These are phyloP conservation scores for Holcopasites calliopsidis DNA, from an alignment of 1,140 invertebrate species.

Conservation along the genomic window DNA sequence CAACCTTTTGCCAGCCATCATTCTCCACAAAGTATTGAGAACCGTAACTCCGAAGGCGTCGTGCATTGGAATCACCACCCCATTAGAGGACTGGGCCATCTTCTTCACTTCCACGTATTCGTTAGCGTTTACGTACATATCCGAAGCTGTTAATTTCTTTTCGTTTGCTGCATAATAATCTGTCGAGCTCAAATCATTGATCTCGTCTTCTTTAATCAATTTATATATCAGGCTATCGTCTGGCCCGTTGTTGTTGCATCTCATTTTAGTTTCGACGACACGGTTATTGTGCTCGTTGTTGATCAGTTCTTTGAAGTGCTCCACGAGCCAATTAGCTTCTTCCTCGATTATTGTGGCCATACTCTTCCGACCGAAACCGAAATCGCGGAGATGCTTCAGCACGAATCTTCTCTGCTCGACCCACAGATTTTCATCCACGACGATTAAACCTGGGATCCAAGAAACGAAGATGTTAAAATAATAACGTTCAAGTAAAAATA, in stretches of 20 bases:
- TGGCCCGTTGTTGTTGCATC: conserved; percentile 21
- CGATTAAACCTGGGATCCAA: conserved; percentile 80
- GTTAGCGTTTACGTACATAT: conserved; percentile 72
- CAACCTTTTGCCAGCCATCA: conserved; percentile 89
- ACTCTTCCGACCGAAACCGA: conserved; percentile 88
- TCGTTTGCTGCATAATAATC: background rate
- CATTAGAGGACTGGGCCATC: conserved; percentile 61
- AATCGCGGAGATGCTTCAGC: conserved; percentile 87
- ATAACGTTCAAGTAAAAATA: too few relatives aligned
- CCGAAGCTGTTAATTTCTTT: conserved; percentile 61
- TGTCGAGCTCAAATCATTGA: conserved; percentile 30
- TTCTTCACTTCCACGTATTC: conserved; percentile 67
- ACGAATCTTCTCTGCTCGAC: conserved; percentile 91
- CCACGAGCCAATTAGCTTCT: conserved; percentile 83
- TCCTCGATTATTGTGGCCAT: conserved; percentile 87
- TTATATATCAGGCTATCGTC: conserved; percentile 69
- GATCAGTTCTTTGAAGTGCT: conserved; percentile 79
- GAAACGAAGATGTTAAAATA: background rate
- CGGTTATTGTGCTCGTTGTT: conserved; percentile 33
- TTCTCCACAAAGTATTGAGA: conserved; percentile 92
- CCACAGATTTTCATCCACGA: conserved; percentile 90
- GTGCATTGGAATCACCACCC: conserved; percentile 83
- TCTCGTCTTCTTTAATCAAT: conserved; percentile 44
- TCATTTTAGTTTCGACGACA: conserved; percentile 3
- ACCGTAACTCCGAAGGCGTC: conserved; percentile 88